These are phyloP conservation scores for Yponomeuta plumbellus DNA, from an alignment of 2,888 invertebrate genomes.

Conservation along the genomic window DNA sequence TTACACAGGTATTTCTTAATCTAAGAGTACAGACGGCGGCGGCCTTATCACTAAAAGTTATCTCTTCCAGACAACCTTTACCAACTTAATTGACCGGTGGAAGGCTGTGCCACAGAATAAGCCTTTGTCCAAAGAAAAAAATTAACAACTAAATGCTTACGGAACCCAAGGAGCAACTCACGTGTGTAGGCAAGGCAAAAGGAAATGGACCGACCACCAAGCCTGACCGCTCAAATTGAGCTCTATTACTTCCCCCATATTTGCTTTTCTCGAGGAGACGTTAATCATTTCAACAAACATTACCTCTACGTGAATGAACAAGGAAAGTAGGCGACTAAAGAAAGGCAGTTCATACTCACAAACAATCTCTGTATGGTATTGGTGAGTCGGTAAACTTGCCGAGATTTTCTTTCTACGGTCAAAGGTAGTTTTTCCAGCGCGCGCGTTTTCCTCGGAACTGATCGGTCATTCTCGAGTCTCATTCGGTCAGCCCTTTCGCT, in stretches of 20 bases:
- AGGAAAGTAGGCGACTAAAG: constrained; percentile 47
- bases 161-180: constrained; percentile 20
- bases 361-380: neutral
- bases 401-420: constrained; percentile 1
- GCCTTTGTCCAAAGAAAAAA: too few species aligned
- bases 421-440: neutral
- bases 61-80: too few species aligned
- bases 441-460: neutral
- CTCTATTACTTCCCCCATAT: constrained; percentile 26
- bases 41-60: too few species aligned
- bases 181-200: constrained; percentile 38
- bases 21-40: too few species aligned
- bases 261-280: constrained; percentile 50
- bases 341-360: constrained; percentile 1
- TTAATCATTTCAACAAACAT: constrained; percentile 55
- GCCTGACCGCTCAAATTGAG: constrained; percentile 14
- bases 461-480: constrained; percentile 2
- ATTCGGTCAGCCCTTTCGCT: constrained; percentile 37
- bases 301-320: constrained; percentile 22
- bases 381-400: neutral
- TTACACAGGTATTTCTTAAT: too few species aligned
- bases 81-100: too few species aligned
- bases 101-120: too few species aligned
- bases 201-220: constrained; percentile 35
- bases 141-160: neutral